Percentiles rank a stretch among this genome's conserved stretches.
These are phyloP conservation scores for Charadrius vociferus DNA, from an alignment of 2,113 vertebrate species.

Conservation along the genomic window DNA sequence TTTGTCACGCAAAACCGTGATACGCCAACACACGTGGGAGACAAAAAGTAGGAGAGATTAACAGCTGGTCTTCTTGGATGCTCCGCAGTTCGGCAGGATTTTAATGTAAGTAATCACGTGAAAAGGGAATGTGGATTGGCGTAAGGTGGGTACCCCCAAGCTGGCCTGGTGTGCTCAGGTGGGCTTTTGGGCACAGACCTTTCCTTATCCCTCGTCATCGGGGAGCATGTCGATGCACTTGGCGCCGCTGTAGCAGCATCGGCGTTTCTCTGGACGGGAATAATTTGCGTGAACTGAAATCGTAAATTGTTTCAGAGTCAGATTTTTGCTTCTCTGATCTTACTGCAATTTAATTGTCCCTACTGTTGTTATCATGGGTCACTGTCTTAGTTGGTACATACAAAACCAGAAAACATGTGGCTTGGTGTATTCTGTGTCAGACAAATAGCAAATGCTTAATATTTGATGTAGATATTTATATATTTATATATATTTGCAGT, in stretches of 20 bases:
- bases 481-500: not conserved
- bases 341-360: not conserved
- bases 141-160: not conserved
- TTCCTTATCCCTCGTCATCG: accelerated
- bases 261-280: not conserved
- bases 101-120: not conserved
- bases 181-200: not conserved
- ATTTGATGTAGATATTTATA: accelerated
- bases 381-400: accelerated
- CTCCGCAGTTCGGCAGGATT: not conserved
- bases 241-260: accelerated
- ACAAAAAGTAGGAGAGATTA: not conserved
- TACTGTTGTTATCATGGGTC: accelerated
- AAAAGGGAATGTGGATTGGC: not conserved
- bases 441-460: not conserved
- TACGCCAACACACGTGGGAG: accelerated
- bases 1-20: not conserved
- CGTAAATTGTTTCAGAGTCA: not conserved
- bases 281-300: not conserved
- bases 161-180: not conserved
- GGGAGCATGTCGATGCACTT: accelerated
- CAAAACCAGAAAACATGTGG: not conserved
- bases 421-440: not conserved
- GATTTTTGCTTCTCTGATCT: not conserved
- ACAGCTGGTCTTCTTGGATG: not conserved